Evolutionary conservation across 2,113 vertebrate genomes (phyloP).

Genomic region (Platichthys flesus): DNA sequence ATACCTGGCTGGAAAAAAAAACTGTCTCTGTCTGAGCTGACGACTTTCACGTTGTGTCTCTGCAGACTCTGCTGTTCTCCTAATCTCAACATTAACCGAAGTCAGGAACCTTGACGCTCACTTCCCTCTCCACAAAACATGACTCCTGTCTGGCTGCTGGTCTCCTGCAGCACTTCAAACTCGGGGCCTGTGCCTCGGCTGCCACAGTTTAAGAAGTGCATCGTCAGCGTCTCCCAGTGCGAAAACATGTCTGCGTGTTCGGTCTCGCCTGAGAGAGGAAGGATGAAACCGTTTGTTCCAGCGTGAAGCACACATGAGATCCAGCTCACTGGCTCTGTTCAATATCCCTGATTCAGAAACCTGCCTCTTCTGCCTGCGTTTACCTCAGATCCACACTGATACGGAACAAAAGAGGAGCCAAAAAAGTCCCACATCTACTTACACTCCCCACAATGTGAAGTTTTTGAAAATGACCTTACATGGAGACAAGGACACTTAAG

Average conservation of each 20-base stretch:
- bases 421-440: neutral
- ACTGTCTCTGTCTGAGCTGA: constrained; percentile 16
- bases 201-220: constrained; percentile 47
- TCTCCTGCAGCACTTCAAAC: constrained; percentile 48
- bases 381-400: constrained; percentile 14
- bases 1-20: neutral
- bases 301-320: neutral
- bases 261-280: constrained; percentile 26
- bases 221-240: constrained; percentile 61
- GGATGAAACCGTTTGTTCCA: neutral
- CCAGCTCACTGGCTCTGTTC: neutral
- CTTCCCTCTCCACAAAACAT: constrained; percentile 36
- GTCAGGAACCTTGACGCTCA: constrained; percentile 73
- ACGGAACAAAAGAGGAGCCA: neutral
- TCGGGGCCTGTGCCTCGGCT: constrained; percentile 18
- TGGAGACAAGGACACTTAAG: constrained; percentile 30
- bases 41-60: constrained; percentile 32
- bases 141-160: constrained; percentile 47
- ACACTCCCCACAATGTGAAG: constrained; percentile 10
- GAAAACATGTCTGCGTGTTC: constrained; percentile 27
- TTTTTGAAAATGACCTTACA: constrained; percentile 19
- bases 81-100: constrained; percentile 70
- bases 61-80: constrained; percentile 61
- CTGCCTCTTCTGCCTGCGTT: neutral
- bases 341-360: neutral